Base-by-base conservation (phyloP, 2,888 invertebrate genomes). In the Tupiocoris notatus region DNA sequence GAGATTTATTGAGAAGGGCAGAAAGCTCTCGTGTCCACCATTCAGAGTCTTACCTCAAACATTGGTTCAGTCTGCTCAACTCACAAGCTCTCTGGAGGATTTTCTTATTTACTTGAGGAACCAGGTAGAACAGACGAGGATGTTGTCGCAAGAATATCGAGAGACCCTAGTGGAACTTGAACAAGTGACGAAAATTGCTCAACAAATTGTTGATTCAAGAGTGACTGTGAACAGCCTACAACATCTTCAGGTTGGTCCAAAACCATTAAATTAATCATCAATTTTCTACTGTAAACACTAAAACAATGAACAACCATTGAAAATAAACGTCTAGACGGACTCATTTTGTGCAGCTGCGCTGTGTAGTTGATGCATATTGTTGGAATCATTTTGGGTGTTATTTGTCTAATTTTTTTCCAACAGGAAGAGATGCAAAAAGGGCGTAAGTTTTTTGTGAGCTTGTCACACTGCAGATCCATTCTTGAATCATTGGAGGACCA, bases 161-260 rank as follows among this genome's bases (percentile, higher is more conserved):
- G 92, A 94, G 84, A 94, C 94, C 0, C 85, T 95, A 9, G 91
- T 91, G 82, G 95, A 95, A 83, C 94, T 95, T 81, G 89, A 90
- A 9, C 92, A 94, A 82, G 94, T 95, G 25, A 92, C 93, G 1
- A 90, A 92, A 70, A 88, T 94, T 3, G 94, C 95, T 0, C 93
- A 94, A 83, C 90, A 91, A 59, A 84, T 94, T 56, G 87, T 95
- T 6, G 91, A 92, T 79, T 91, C 91, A 80, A 90, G 91, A 61
- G 90, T 94, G 39, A 88, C 89, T 6, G 92, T 93, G 0, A 88
- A 88, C 56, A 90, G 90, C 80, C 85, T 94, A 78, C 90, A 91
- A 81, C 92, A 94, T 81, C 85, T 95, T n/a, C 92, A 93, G 79
- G 80, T 80, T 61, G 20, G 24, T n/a, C n/a, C n/a, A n/a, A n/a